A percentile compares a stretch with the other conserved stretches of the same genome.
phyloP scores from a whole-genome alignment of 2,797 vertebrate species.

The Thunnus albacares region DNA sequence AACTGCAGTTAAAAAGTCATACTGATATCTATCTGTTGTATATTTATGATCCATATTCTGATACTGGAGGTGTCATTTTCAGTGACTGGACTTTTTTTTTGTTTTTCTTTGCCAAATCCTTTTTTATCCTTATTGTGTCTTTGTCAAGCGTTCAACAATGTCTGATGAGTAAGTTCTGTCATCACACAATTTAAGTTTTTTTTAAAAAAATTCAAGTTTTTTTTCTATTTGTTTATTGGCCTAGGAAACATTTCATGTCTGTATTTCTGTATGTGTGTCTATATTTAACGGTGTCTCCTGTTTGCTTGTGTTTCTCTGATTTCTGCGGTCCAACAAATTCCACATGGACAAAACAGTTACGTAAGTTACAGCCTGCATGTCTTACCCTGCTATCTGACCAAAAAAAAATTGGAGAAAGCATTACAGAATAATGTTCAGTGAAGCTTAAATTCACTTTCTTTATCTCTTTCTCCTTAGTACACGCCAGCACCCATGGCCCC shows the following conservation, averaged over 20 bases:
- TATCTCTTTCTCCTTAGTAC: conserved; percentile 45
- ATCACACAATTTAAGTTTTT: neutral
- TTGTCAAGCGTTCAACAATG: conserved; percentile 64
- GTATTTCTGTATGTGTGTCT: neutral
- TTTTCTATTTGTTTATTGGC: neutral
- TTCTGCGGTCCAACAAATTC: conserved; percentile 32
- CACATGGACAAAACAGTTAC: conserved; percentile 48
- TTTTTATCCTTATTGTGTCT: neutral
- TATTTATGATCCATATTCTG: neutral
- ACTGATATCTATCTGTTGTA: neutral
- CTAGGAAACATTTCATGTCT: neutral
- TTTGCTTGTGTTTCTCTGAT: conserved; percentile 4
- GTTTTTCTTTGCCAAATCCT: neutral
- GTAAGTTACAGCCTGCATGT: conserved; percentile 65
- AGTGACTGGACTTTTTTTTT: neutral
- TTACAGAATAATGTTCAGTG: no score
- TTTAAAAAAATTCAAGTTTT: neutral
- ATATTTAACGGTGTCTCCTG: conserved; percentile 1
- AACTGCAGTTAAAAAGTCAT: conserved; percentile 7
- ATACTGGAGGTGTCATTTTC: neutral
- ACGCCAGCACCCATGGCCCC: conserved; percentile 30
- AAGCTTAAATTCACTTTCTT: neutral
- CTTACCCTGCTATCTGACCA: neutral
- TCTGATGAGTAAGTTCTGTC: conserved; percentile 72
- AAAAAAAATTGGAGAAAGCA: neutral